Conservation (phyloP, 2,797 vertebrate genomes). For the Scleropages formosus region DNA sequence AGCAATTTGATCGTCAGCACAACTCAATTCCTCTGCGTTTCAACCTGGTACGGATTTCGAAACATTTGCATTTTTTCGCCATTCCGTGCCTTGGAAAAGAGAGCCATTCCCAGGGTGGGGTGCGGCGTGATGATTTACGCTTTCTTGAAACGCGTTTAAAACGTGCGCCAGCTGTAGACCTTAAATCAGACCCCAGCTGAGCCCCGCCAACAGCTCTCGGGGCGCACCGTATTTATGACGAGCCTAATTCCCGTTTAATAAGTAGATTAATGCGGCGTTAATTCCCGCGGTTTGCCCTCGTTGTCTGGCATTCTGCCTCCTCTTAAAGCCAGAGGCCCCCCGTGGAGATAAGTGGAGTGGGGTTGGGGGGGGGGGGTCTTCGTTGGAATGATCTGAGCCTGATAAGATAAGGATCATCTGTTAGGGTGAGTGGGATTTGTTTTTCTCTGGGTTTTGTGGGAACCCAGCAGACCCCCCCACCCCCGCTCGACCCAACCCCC, state of each 20-base stretch:
- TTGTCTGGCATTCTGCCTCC: no score
- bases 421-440: slow-evolving; percentile 8
- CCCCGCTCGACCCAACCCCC: not conserved
- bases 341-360: not conserved
- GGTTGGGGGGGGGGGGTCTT: not conserved
- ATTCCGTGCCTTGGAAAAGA: no score
- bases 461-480: not conserved
- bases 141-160: no score
- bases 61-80: no score
- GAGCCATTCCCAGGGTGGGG: no score
- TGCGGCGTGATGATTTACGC: no score
- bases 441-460: not conserved
- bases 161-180: no score
- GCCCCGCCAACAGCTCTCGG: no score
- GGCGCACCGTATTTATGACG: not conserved
- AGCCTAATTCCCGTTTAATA: not conserved
- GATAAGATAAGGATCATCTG: slow-evolving; percentile 18
- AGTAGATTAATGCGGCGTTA: not conserved
- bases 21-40: no score
- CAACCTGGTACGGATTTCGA: no score
- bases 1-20: no score
- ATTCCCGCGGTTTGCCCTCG: not conserved
- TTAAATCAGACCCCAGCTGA: no score
- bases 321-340: not conserved
- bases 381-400: not conserved